Base-by-base conservation (phyloP, 1,140 invertebrate genomes). In the Leptinotarsa defecta region DNA sequence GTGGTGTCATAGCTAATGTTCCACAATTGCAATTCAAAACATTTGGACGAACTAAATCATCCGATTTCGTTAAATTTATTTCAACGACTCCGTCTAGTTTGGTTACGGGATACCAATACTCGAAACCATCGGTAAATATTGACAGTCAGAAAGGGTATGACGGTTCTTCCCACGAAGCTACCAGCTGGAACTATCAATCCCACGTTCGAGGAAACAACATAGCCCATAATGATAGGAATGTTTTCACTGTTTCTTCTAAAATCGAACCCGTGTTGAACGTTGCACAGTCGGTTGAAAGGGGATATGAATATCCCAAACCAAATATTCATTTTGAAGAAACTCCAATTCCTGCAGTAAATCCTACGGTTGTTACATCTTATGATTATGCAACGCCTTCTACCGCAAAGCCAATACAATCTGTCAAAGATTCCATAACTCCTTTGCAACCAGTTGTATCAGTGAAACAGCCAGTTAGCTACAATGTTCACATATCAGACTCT, bases 241-340 rank as follows among this genome's bases (percentile, higher is more conserved):
- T 73, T 24, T 17, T 71, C 11, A 24, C 65, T 68, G 43, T 5
- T 13, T 57, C 52, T 1, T 57, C 52, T 17, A n/a, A 17, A 5
- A 15, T 57, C 3, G n/a, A 57, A 57, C 52, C 52, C 1, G 17
- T 19, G 27, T n/a, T n/a, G 20, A 67, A 74, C 73, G 73, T 68
- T 22, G 77, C 79, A 57, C 81, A 22, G 20, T 65, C 64, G 13
- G 27, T 22, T 15, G 13, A 81, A 68, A 81, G 80, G n/a, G 86
- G 86, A 20, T 87, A 87, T 71, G 80, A 81, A 43, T 87, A 87
- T 68, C 78, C 83, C 2, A 86, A 85, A 79, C 87, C 87, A n/a
- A 82, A 72, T 61, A 80, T 85, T 22, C 80, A 81, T 61, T 87
- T 87, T 75, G 83, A 87, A 81, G 85, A 85, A 65, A 81, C 81